Evolutionary conservation across 1,140 invertebrate species (phyloP).

Genomic region (Heliconius congener): DNA sequence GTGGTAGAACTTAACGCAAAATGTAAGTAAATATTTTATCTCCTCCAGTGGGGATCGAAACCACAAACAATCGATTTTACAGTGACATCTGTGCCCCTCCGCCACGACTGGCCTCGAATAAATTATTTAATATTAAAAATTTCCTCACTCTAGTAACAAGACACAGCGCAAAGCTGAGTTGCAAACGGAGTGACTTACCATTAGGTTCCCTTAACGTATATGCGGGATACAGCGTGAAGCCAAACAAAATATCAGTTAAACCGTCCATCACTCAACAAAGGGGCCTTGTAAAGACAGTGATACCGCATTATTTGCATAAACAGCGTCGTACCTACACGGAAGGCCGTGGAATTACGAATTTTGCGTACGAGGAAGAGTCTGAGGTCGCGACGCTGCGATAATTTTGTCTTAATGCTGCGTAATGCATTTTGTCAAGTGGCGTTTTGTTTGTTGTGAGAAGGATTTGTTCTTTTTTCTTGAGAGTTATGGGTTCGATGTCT

Average conservation of each 20-base stretch:
- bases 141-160: no score
- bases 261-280: not conserved
- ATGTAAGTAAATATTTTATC: no score
- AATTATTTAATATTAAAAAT: no score
- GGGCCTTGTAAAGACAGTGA: slow-evolving; percentile 21
- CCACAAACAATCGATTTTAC: no score
- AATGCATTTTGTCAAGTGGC: slow-evolving; percentile 14
- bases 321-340: slow-evolving; percentile 40
- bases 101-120: no score
- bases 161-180: no score
- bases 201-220: no score
- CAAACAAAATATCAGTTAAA: not conserved
- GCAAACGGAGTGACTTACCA: no score
- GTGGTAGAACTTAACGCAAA: no score
- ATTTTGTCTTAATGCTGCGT: slow-evolving; percentile 17
- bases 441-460: not conserved
- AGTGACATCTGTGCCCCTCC: no score
- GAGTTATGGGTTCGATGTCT: not conserved
- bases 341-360: slow-evolving; percentile 44
- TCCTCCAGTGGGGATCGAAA: no score
- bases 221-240: no score
- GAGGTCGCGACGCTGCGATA: slow-evolving; percentile 37
- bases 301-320: slow-evolving; percentile 35
- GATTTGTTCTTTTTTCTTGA: not conserved
- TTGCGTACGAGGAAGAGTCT: slow-evolving; percentile 50